Evolutionary conservation across 2,888 invertebrate genomes (phyloP).

Genomic region (Cyclophora albipunctata): DNA sequence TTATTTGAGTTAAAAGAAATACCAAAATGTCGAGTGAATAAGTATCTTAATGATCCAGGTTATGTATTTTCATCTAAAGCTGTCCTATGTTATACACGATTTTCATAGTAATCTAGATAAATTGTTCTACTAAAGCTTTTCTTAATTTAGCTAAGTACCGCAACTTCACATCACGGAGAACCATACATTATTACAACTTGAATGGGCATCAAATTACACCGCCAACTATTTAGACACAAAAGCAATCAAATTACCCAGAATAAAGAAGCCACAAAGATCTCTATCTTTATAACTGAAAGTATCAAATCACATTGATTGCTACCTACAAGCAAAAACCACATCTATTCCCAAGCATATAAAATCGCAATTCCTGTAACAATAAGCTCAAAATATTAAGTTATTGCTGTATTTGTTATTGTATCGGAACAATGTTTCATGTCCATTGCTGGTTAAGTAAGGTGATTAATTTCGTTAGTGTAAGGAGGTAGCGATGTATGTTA

Average conservation of each 20-base stretch:
- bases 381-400: not conserved
- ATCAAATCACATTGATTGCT: slow-evolving; percentile 30
- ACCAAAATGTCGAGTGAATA: too few relatives aligned
- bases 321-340: slow-evolving; percentile 4
- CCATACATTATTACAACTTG: too few relatives aligned
- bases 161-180: too few relatives aligned
- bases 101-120: too few relatives aligned
- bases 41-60: too few relatives aligned
- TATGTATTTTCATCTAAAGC: too few relatives aligned
- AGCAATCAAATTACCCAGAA: slow-evolving; percentile 1
- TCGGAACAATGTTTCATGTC: slow-evolving; percentile 2
- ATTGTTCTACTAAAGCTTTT: too few relatives aligned
- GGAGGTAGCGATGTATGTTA: not conserved
- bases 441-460: slow-evolving; percentile 13
- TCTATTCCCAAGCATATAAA: slow-evolving; percentile 5
- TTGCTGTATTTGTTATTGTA: not conserved
- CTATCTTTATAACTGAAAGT: slow-evolving; percentile 24
- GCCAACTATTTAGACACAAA: not conserved
- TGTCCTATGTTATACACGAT: too few relatives aligned
- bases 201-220: too few relatives aligned
- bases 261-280: slow-evolving; percentile 23
- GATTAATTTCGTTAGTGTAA: not conserved
- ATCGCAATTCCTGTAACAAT: not conserved
- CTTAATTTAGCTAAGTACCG: too few relatives aligned
- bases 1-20: too few relatives aligned